Evolutionary conservation across 2,113 vertebrate species (phyloP).

Genomic region (Dicentrarchus labrax): DNA sequence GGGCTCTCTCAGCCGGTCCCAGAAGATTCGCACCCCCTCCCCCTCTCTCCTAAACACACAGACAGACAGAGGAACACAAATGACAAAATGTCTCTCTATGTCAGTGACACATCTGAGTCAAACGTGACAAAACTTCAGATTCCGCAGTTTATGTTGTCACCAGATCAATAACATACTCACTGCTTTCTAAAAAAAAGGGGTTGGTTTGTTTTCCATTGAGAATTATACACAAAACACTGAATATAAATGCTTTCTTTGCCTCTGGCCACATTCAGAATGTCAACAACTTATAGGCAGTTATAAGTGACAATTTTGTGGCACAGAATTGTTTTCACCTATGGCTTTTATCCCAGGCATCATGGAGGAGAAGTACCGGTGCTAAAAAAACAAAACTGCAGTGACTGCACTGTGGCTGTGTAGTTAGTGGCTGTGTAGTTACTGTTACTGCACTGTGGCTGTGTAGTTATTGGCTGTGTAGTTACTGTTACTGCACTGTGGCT

Average conservation of each 20-base stretch:
- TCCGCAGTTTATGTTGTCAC: slow-evolving; percentile 8
- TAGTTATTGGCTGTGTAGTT: no score
- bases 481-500: no score
- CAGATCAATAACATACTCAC: slow-evolving; percentile 18
- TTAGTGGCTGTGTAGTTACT: no score
- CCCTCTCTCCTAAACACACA: slow-evolving; percentile 84
- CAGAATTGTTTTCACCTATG: background rate
- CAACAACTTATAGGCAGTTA: slow-evolving; percentile 5
- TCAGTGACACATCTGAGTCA: background rate
- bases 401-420: background rate
- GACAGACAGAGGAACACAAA: slow-evolving; percentile 6
- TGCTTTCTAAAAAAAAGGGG: background rate
- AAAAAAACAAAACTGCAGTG: background rate
- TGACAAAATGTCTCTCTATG: background rate
- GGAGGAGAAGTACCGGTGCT: background rate
- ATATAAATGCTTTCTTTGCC: slow-evolving; percentile 19
- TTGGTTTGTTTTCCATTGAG: slow-evolving; percentile 19
- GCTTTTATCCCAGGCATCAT: slow-evolving; percentile 12
- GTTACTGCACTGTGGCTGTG: no score
- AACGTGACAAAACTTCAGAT: slow-evolving; percentile 5
- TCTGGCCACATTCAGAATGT: slow-evolving; percentile 23
- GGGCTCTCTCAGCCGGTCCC: slow-evolving; percentile 83
- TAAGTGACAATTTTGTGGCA: slow-evolving; percentile 14
- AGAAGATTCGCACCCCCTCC: slow-evolving; percentile 86
- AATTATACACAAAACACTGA: background rate